Evolutionary conservation across 2,888 invertebrate species (phyloP), one percentile per base, ranked within the genome.

Genomic region (Chrysotoxum bicinctum): DNA sequence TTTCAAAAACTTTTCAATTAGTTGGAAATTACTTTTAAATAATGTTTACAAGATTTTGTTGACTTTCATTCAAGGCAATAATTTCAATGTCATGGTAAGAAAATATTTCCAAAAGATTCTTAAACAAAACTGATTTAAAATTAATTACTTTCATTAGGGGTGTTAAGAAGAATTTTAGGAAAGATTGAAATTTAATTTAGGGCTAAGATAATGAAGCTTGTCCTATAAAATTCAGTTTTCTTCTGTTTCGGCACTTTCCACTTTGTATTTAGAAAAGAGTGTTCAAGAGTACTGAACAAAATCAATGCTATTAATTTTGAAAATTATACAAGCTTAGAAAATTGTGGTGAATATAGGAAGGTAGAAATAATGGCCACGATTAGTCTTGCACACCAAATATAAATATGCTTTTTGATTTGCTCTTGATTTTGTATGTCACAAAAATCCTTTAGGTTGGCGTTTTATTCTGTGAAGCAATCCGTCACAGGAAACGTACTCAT

Each of bases 361-460:
- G n/a, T n/a, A n/a, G n/a, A n/a, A n/a, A n/a, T n/a, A n/a, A n/a
- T n/a, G n/a, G n/a, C n/a, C n/a, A n/a, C n/a, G n/a, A n/a, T n/a
- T n/a, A n/a, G n/a, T n/a, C n/a, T n/a, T n/a, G n/a, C n/a, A n/a
- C n/a, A n/a, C 75, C 69, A 81, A 81, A 76, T 76, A 69, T 81
- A n/a, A n/a, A 66, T 81, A 43, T 37, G n/a, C 32, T 74, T 48
- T 83, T 79, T 75, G 70, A 78, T 79, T 79, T 75, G 69, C 21
- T 73, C 74, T 84, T 45, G 69, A 64, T 54, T 78, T 48, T 79
- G 83, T 83, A 83, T 83, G 83, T 84, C 83, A 84, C 83, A 84
- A 84, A 84, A 84, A 84, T 84, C 83, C 83, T 84, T 84, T 84
- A 84, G 83, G 83, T 84, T 84, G 83, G 26, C 83, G 74, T 58